Percentiles rank a stretch among this genome's conserved stretches.
Evolutionary conservation across 2,113 vertebrate species (phyloP).

Genomic region (Bubalus kerabau): DNA sequence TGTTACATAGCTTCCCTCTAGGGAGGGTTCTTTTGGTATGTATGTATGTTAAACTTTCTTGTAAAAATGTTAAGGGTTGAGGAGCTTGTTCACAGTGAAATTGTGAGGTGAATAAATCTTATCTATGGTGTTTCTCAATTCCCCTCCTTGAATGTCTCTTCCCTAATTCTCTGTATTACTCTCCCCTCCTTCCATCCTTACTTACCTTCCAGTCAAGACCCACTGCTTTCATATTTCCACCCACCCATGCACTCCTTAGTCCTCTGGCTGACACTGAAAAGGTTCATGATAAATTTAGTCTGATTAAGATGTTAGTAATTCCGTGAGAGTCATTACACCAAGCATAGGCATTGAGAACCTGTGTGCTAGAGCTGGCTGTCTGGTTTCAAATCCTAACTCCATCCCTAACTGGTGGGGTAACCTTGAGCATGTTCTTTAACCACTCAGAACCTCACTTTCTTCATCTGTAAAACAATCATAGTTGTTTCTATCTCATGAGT

Average conservation of each 20-base stretch:
- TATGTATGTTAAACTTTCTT: not conserved
- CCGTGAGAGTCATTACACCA: not conserved
- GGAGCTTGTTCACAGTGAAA: not conserved
- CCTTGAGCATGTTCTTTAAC: not conserved
- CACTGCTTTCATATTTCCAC: not conserved
- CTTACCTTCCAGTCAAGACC: not conserved
- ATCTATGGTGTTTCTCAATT: not conserved
- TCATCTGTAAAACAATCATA: not conserved
- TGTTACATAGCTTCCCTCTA: not conserved
- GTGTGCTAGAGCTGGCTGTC: not conserved
- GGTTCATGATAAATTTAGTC: not conserved
- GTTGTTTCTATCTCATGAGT: not conserved
- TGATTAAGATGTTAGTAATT: not conserved
- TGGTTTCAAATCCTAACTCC: not conserved
- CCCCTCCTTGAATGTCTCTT: not conserved
- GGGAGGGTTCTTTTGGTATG: not conserved
- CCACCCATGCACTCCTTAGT: not conserved
- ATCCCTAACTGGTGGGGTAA: not conserved
- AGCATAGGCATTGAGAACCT: not conserved
- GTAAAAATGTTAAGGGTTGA: not conserved
- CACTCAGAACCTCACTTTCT: not conserved
- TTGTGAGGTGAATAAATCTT: not conserved
- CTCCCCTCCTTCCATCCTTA: not conserved
- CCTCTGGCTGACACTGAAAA: not conserved
- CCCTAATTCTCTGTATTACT: not conserved